Percentiles rank a stretch among this genome's conserved stretches.
Evolutionary conservation across 2,888 invertebrate species (phyloP).

Genomic region (Apoderus coryli): DNA sequence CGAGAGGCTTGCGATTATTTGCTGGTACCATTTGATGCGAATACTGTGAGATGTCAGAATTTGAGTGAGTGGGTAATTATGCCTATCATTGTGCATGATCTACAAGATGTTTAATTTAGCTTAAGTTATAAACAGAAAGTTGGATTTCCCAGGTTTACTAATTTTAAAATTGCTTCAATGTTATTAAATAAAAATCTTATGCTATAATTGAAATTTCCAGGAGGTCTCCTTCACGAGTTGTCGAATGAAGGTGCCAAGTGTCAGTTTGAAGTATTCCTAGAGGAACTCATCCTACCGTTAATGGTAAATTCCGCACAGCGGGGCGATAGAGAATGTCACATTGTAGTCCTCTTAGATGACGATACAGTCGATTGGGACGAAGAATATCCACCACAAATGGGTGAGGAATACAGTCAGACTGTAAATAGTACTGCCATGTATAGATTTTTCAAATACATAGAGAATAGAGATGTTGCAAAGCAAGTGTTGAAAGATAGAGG

Average conservation of each 20-base stretch:
- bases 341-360: slow-evolving; percentile 90
- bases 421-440: slow-evolving; percentile 92
- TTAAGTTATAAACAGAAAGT: too few relatives aligned
- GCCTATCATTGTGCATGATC: not conserved
- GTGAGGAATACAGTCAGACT: slow-evolving; percentile 96
- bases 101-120: too few relatives aligned
- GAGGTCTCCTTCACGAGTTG: slow-evolving; percentile 90
- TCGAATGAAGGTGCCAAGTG: slow-evolving; percentile 98
- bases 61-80: slow-evolving; percentile 59
- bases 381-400: slow-evolving; percentile 98
- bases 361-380: slow-evolving; percentile 97
- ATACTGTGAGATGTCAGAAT: slow-evolving; percentile 91
- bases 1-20: slow-evolving; percentile 98
- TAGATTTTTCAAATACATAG: slow-evolving; percentile 98
- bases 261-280: slow-evolving; percentile 93
- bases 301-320: slow-evolving; percentile 91
- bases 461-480: slow-evolving; percentile 98
- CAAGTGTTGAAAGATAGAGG: slow-evolving; percentile 98
- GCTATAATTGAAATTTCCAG: too few relatives aligned
- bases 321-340: slow-evolving; percentile 95
- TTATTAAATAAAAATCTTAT: too few relatives aligned
- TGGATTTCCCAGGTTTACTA: too few relatives aligned
- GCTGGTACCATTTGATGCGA: slow-evolving; percentile 92
- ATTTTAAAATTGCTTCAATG: too few relatives aligned
- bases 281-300: slow-evolving; percentile 85